Evolutionary conservation across 2,113 vertebrate species (phyloP), one percentile per base, ranked within the genome.

Genomic region (Chinchilla lanigera): DNA sequence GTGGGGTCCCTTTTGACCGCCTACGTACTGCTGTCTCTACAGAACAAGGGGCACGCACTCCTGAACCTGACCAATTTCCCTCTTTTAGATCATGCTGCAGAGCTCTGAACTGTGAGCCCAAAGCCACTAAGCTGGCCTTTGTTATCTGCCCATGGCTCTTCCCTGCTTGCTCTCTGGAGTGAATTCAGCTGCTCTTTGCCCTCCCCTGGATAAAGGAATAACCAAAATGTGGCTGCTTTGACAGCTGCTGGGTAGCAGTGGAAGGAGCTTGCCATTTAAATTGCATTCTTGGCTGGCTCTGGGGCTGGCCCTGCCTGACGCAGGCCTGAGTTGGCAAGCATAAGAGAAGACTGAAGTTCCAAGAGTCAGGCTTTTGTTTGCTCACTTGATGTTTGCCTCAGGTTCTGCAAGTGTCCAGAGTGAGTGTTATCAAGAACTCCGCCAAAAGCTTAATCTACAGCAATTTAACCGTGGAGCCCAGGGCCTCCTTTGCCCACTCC

Each of bases 401-500:
- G 12, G 7, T 47, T 16, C 41, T 54, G 30, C 35, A 63, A 35
- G 20, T 11, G 50, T 54, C 44, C 65, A 28, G 13, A 52, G 10
- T 16, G 54, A 12, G 22, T 28, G 10, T 60, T 35, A 41, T 4
- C 35, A 38, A 87, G 38, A 58, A 7, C 6, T 30, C 44, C 1
- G 14, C 11, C 24, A 20, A 3, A 90, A 90, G 24, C 11, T 71
- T 35, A 61, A 58, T 60, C 12, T 33, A 30, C 52, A 52, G 44
- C 75, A 28, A 22, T 17, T 35, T 24, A 14, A 14, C 19, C 22
- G 24, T 0, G 2, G 7, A 13, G 2, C 16, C 3, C 3, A 12
- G 2, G 0, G 61, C 4, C 28, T 41, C 0, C 0, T 0, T 6
- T 17, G 5, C 4, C 2, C 38, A n/a, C 20, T 1, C 16, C 81